phyloP scores from a whole-genome alignment of 2,113 vertebrate genomes.

The Picathartes gymnocephalus region DNA sequence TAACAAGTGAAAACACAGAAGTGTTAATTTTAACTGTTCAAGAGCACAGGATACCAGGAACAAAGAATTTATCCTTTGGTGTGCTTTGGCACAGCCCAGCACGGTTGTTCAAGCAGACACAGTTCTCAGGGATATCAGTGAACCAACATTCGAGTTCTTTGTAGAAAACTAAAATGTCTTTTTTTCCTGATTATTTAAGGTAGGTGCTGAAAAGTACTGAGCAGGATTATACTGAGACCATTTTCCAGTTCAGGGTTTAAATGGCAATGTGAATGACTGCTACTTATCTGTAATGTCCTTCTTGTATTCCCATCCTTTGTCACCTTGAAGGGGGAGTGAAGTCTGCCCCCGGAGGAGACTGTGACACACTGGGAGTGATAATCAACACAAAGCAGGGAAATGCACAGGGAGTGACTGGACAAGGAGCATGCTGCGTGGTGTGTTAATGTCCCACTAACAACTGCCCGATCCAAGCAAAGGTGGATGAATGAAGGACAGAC shows the following conservation, averaged over 20 bases:
- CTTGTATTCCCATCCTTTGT: background rate
- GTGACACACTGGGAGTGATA: background rate
- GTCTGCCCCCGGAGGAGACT: background rate
- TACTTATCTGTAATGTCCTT: background rate
- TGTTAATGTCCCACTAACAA: constrained; percentile 50
- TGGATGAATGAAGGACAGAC: background rate
- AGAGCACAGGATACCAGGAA: background rate
- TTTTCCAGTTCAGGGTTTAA: background rate
- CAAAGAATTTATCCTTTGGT: background rate
- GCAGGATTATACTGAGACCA: background rate
- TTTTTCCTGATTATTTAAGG: background rate
- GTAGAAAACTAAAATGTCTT: background rate
- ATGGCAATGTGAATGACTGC: background rate
- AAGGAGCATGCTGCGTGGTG: constrained; percentile 61
- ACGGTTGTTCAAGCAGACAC: background rate
- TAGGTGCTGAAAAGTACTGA: background rate
- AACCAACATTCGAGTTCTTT: background rate
- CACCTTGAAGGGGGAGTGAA: background rate
- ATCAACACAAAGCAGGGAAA: background rate
- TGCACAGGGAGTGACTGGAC: background rate
- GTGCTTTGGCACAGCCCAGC: background rate
- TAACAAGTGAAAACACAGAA: background rate
- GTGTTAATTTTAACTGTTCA: background rate
- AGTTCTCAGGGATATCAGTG: background rate
- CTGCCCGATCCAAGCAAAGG: constrained; percentile 4